These are phyloP conservation scores for Elysia crispata DNA, from an alignment of 2,888 invertebrate genomes.

Conservation along the genomic window DNA sequence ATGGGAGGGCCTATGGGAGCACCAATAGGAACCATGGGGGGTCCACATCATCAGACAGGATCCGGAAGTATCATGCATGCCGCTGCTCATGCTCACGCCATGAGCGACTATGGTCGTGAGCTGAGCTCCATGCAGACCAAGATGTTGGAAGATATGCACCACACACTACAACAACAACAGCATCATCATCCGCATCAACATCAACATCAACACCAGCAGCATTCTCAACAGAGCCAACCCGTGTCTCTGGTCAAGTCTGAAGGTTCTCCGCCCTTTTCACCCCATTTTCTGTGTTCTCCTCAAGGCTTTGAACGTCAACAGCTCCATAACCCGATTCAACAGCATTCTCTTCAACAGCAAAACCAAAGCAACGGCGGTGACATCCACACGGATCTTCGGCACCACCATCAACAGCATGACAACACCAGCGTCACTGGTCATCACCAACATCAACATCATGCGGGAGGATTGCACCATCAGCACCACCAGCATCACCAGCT, in stretches of 20 bases:
- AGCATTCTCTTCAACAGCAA: constrained; percentile 30
- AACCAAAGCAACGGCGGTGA: neutral
- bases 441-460: constrained; percentile 37
- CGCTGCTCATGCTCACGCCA: neutral
- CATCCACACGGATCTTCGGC: constrained; percentile 10
- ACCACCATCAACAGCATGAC: constrained; percentile 39
- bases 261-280: constrained; percentile 24
- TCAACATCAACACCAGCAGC: constrained; percentile 42
- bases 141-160: constrained; percentile 51
- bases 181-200: constrained; percentile 36
- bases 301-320: constrained; percentile 41
- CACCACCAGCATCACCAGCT: constrained; percentile 35
- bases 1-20: too few species aligned
- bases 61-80: constrained; percentile 35
- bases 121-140: constrained; percentile 45
- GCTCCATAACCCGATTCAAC: constrained; percentile 13
- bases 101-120: constrained; percentile 35
- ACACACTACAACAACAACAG: neutral
- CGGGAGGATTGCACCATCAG: constrained; percentile 37
- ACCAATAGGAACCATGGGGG: neutral
- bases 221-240: constrained; percentile 35
- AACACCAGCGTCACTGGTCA: neutral
- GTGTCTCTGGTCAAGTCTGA: constrained; percentile 52
- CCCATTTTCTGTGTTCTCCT: constrained; percentile 44
- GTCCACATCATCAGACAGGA: constrained; percentile 20